Percentiles rank a stretch among this genome's conserved stretches.
Evolutionary conservation across 2,888 invertebrate species (phyloP).

Genomic region (Rhagium mordax): DNA sequence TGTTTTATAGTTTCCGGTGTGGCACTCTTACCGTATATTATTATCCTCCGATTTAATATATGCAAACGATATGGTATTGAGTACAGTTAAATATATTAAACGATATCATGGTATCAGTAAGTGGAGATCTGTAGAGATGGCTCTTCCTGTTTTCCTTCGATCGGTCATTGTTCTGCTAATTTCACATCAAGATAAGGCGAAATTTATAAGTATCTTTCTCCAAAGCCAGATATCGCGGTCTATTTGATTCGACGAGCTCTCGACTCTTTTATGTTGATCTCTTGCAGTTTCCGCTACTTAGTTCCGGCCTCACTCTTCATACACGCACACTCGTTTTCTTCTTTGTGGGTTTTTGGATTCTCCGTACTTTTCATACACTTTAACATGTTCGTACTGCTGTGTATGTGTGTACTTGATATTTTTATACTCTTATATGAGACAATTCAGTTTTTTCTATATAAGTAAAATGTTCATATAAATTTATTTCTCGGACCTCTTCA

Average conservation of each 20-base stretch:
- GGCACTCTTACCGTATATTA: slow-evolving; percentile 59
- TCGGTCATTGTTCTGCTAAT: slow-evolving; percentile 67
- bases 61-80: slow-evolving; percentile 66
- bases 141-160: slow-evolving; percentile 61
- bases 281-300: slow-evolving; percentile 51
- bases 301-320: slow-evolving; percentile 16
- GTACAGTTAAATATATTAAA: slow-evolving; percentile 61
- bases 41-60: slow-evolving; percentile 65
- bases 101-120: slow-evolving; percentile 50
- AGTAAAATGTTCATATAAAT: too few species aligned
- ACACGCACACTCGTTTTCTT: slow-evolving; percentile 13
- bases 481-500: too few species aligned
- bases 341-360: neutral
- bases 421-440: too few species aligned
- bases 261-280: slow-evolving; percentile 52
- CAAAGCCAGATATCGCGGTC: slow-evolving; percentile 54
- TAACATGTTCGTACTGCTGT: neutral
- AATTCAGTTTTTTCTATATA: too few species aligned
- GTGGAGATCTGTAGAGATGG: slow-evolving; percentile 53
- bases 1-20: slow-evolving; percentile 69
- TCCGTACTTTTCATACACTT: neutral
- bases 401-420: too few species aligned
- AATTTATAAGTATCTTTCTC: slow-evolving; percentile 52
- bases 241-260: slow-evolving; percentile 59
- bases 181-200: slow-evolving; percentile 61